Percentiles rank a stretch among this genome's conserved stretches.
phyloP scores from a whole-genome alignment of 2,888 invertebrate species.

The Heliconius ethilla region DNA sequence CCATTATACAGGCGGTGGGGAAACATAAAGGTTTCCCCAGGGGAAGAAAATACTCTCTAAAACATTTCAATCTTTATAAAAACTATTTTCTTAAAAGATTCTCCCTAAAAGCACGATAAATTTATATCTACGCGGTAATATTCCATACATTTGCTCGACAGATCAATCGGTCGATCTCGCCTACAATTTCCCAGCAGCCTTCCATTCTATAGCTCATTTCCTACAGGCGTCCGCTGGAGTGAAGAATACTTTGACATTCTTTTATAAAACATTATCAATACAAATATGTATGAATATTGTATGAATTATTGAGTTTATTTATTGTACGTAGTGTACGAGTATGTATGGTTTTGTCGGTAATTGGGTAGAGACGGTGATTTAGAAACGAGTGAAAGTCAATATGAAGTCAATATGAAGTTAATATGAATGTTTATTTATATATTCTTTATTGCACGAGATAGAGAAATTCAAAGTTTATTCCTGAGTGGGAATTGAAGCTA shows the following conservation, averaged over 20 bases:
- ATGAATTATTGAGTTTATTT: not conserved
- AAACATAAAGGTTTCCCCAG: too few species aligned
- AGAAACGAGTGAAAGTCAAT: not conserved
- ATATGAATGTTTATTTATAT: too few species aligned
- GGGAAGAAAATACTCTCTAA: not conserved
- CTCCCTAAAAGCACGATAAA: not conserved
- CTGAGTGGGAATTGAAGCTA: not conserved
- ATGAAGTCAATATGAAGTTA: too few species aligned
- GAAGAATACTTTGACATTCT: slow-evolving; percentile 17
- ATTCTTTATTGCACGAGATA: too few species aligned
- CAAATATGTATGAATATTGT: slow-evolving; percentile 10
- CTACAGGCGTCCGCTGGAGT: slow-evolving; percentile 14
- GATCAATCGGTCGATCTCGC: slow-evolving; percentile 22
- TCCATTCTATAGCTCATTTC: slow-evolving; percentile 24
- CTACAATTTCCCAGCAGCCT: slow-evolving; percentile 19
- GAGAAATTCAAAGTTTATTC: not conserved
- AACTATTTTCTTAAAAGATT: not conserved
- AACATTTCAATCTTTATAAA: not conserved
- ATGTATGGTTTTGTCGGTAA: not conserved
- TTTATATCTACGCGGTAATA: not conserved
- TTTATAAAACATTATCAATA: not conserved
- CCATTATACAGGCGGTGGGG: too few species aligned
- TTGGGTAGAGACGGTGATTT: not conserved
- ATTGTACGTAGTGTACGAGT: not conserved
- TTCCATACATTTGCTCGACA: not conserved